These are phyloP conservation scores for Gila orcuttii DNA, from an alignment of 2,113 vertebrate genomes.

Conservation along the genomic window DNA sequence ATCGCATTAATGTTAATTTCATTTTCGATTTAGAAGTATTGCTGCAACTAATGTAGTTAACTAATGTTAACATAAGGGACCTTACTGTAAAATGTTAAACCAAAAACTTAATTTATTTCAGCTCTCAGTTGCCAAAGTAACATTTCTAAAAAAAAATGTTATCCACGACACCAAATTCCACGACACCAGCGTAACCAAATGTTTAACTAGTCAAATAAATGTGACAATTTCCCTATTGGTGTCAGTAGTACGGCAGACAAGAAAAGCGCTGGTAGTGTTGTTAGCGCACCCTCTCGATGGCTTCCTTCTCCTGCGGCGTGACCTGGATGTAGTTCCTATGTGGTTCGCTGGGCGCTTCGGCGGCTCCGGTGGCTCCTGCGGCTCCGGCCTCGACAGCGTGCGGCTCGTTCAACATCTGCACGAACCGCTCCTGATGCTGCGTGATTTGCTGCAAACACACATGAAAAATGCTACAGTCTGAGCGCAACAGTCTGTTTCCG, in stretches of 20 bases:
- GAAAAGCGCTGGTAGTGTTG: background rate
- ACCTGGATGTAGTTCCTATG: constrained; percentile 80
- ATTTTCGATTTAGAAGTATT: no score
- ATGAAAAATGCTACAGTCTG: background rate
- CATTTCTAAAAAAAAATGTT: no score
- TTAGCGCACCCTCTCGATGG: constrained; percentile 75
- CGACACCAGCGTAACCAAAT: background rate
- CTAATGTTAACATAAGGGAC: no score
- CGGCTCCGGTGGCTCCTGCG: constrained; percentile 56
- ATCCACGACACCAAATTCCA: no score
- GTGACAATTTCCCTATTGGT: background rate
- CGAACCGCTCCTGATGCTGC: constrained; percentile 79
- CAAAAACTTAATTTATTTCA: no score
- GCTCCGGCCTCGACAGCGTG: constrained; percentile 64
- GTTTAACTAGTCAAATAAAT: background rate
- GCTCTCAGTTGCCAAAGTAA: no score
- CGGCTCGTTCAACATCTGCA: constrained; percentile 81
- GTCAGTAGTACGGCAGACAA: background rate
- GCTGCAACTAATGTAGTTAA: no score
- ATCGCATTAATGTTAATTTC: no score
- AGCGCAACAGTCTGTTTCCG: background rate
- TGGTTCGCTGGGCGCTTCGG: constrained; percentile 65
- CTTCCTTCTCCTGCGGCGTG: constrained; percentile 80
- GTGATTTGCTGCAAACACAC: constrained; percentile 75
- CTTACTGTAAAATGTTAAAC: no score